Base-by-base conservation (phyloP, 2,888 invertebrate species). In the Philhelius pedissequus region DNA sequence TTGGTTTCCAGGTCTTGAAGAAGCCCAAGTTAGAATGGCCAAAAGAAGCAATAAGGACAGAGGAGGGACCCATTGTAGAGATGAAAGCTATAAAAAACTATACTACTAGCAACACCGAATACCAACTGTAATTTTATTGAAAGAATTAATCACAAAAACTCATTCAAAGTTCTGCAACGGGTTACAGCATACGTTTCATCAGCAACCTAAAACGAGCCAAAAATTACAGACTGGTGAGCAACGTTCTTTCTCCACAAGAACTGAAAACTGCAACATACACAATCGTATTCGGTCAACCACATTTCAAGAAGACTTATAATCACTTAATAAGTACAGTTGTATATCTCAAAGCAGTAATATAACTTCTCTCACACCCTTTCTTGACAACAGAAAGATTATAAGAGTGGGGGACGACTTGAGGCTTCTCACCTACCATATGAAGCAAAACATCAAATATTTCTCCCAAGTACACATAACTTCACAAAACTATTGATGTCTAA, bases 361-460 rank as follows among this genome's bases (percentile, higher is more conserved):
- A 15, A 58, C 22, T 4, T 38, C 58, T 9, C 58, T 38, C 6
- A 22, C 38, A 38, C 38, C 38, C n/a, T 58, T 58, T 13, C 58
- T 58, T 22, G 38, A 58, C 13, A 1, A 58, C 8, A 35, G 22
- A 38, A 58, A 38, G n/a, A n/a, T 58, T 4, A 11, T 58, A 13
- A 38, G 58, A 58, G n/a, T 38, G 4, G 58, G 22, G 58, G 30
- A 64, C 8, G 64, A 45, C 7, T 45, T 30, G 45, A 27, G 18
- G 45, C 62, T 18, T 22, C 62, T 38, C 27, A 43, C 9, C 43
- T 43, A 4, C 40, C 62, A 62, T 43, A 62, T 13, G 45, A 64
- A 13, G 18, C 64, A 30, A 64, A 30, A 40, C 64, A 64, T 43
- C 64, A 64, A 5, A 43, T 45, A 45, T n/a, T n/a, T n/a, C n/a